Conservation (phyloP, 2,888 invertebrate species). For the Archips xylosteana region DNA sequence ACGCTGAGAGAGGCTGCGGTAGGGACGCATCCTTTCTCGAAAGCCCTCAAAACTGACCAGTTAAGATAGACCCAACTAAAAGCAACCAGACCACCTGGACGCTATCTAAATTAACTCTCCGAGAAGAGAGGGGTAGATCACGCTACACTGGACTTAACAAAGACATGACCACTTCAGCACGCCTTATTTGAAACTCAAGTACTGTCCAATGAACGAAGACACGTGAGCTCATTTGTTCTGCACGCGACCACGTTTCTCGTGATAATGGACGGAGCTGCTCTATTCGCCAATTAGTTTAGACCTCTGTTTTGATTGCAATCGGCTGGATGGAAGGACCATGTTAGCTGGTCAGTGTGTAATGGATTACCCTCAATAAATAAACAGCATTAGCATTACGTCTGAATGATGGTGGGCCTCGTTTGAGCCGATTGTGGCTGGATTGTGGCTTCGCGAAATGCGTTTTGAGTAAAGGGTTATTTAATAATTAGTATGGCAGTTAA, state of each 20-base stretch:
- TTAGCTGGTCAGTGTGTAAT: conserved; percentile 58
- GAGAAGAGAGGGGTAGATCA: conserved; percentile 56
- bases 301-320: conserved; percentile 43
- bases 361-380: conserved; percentile 80
- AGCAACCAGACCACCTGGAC: conserved; percentile 54
- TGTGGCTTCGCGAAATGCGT: conserved; percentile 58
- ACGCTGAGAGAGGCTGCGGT: conserved; percentile 64
- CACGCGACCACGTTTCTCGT: conserved; percentile 51
- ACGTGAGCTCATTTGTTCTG: conserved; percentile 49
- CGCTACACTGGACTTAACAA: conserved; percentile 58
- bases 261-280: conserved; percentile 48
- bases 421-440: conserved; percentile 73
- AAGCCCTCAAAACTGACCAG: conserved; percentile 62
- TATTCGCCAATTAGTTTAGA: conserved; percentile 53
- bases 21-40: conserved; percentile 65
- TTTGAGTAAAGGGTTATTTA: conserved; percentile 56
- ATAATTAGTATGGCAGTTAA: conserved; percentile 20
- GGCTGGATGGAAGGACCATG: conserved; percentile 45
- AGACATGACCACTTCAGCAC: conserved; percentile 76
- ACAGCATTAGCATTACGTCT: conserved; percentile 68
- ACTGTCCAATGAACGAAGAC: conserved; percentile 55
- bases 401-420: conserved; percentile 65
- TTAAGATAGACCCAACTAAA: conserved; percentile 55
- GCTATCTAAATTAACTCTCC: conserved; percentile 63
- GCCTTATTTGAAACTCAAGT: conserved; percentile 72